phyloP scores from a whole-genome alignment of 2,797 vertebrate species.

The Orestias chungarensis region DNA sequence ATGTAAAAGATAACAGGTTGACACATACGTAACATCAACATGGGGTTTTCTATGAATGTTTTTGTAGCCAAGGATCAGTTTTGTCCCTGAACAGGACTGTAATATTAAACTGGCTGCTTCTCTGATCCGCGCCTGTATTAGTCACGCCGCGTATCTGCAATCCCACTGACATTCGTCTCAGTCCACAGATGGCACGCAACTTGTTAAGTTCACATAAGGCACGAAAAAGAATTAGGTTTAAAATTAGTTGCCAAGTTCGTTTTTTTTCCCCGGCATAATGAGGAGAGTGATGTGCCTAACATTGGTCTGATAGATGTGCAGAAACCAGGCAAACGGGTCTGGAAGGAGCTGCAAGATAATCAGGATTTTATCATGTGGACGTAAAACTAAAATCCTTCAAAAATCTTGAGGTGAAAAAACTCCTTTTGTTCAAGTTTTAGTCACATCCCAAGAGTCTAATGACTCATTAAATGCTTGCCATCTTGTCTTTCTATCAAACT shows the following conservation, averaged over 20 bases:
- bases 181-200: slow-evolving; percentile 1
- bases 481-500: neutral
- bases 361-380: neutral
- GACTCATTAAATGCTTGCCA: neutral
- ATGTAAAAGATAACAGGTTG: neutral
- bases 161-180: slow-evolving; percentile 1
- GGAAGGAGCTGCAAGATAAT: neutral
- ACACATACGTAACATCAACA: neutral
- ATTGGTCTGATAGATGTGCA: neutral
- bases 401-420: neutral
- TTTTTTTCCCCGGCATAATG: neutral
- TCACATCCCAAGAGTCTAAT: neutral
- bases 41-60: neutral
- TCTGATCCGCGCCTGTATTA: slow-evolving; percentile 1
- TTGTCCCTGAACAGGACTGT: neutral
- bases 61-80: neutral
- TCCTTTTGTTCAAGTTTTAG: no score
- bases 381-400: neutral
- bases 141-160: slow-evolving; percentile 3
- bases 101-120: slow-evolving; percentile 12
- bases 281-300: neutral
- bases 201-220: slow-evolving; percentile 2
- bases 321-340: neutral
- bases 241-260: neutral
- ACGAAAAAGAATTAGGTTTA: neutral